These are phyloP conservation scores for Amniataba percoides DNA, from an alignment of 2,797 vertebrate genomes.

Conservation along the genomic window DNA sequence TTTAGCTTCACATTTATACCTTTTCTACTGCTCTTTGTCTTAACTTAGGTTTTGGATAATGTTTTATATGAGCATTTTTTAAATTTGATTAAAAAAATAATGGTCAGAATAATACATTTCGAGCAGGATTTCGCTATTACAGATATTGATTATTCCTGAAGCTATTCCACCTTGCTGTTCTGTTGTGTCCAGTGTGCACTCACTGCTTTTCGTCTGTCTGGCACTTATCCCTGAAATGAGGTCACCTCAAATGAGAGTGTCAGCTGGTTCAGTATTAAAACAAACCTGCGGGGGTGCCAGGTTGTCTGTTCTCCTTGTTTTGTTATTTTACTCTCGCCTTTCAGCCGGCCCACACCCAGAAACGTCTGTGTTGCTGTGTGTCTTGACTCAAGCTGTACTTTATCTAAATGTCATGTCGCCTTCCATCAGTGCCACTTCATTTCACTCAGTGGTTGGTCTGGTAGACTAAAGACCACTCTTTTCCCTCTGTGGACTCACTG, in stretches of 20 bases:
- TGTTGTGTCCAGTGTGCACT: background rate
- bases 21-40: background rate
- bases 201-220: background rate
- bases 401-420: constrained; percentile 58
- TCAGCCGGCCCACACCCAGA: constrained; percentile 37
- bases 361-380: constrained; percentile 18
- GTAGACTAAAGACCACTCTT: constrained; percentile 5
- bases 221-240: background rate
- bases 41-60: background rate
- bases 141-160: background rate
- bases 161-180: background rate
- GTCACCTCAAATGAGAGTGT: constrained; percentile 2
- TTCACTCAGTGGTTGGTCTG: constrained; percentile 45
- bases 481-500: background rate
- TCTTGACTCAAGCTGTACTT: constrained; percentile 25
- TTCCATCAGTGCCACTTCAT: constrained; percentile 45
- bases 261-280: background rate
- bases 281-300: constrained; percentile 18
- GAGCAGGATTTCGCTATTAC: background rate
- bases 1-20: background rate
- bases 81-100: background rate
- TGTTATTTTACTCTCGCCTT: constrained; percentile 37
- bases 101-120: background rate
- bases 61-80: background rate
- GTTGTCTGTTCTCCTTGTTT: constrained; percentile 12